These are phyloP conservation scores for Macaca mulatta DNA, from an alignment of 2,113 vertebrate species.

Conservation along the genomic window DNA sequence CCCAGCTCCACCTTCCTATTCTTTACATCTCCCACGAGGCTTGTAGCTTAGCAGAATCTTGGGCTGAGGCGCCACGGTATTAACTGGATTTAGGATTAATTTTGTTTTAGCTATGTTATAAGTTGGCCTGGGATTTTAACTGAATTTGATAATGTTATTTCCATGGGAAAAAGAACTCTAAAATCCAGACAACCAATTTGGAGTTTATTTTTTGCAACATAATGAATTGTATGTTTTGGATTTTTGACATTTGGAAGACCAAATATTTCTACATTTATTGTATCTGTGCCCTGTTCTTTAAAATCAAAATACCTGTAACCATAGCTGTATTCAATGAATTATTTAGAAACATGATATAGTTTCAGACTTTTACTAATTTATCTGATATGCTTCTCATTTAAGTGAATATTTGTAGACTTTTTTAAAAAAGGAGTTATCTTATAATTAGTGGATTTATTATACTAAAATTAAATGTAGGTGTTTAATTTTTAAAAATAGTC, in stretches of 20 bases:
- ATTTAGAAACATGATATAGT: not conserved
- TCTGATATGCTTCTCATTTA: not conserved
- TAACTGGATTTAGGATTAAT: constrained; percentile 35
- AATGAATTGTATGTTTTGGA: constrained; percentile 16
- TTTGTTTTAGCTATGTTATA: constrained; percentile 47
- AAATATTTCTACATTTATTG: constrained; percentile 22
- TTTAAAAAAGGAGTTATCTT: not conserved
- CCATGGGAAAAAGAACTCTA: constrained; percentile 37
- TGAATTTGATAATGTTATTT: constrained; percentile 50
- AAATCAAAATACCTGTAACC: not conserved
- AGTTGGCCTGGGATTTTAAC: constrained; percentile 34
- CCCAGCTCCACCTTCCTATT: not conserved
- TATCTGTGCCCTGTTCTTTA: not conserved
- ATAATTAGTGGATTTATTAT: not conserved
- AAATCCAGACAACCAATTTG: constrained; percentile 1
- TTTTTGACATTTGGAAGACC: not conserved
- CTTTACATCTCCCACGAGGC: not conserved
- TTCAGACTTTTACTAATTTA: not conserved
- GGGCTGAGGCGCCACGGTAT: not conserved
- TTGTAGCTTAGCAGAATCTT: not conserved
- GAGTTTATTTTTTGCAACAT: constrained; percentile 37
- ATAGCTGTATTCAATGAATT: not conserved
- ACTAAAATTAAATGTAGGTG: not conserved
- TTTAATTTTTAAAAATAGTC: constrained; percentile 31
- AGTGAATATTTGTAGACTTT: not conserved